A percentile compares a stretch with the other conserved stretches of the same genome.
These are phyloP conservation scores for Andrena bicolor DNA, from an alignment of 2,888 invertebrate genomes.

Conservation along the genomic window DNA sequence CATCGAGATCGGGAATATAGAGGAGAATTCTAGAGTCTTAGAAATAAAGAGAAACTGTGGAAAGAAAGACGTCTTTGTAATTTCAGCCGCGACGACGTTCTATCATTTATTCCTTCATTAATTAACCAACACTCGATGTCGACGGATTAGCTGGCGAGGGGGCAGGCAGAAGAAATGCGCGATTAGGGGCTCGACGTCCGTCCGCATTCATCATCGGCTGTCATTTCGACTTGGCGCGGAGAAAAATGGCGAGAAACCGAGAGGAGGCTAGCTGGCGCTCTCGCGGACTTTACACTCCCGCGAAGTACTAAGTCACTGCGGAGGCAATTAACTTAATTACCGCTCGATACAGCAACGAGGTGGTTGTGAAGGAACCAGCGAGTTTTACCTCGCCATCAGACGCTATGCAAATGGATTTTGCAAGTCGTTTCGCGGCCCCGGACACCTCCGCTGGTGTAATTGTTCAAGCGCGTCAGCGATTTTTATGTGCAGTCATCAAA, in stretches of 20 bases:
- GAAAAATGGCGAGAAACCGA: slow-evolving; percentile 31
- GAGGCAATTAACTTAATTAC: slow-evolving; percentile 74
- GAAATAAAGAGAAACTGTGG: neutral
- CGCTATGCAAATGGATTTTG: slow-evolving; percentile 65
- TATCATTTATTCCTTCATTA: slow-evolving; percentile 11
- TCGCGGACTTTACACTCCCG: slow-evolving; percentile 37
- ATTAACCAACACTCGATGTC: slow-evolving; percentile 6
- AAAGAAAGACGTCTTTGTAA: neutral
- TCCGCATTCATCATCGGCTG: slow-evolving; percentile 68
- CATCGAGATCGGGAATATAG: too few species aligned
- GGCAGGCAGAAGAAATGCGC: slow-evolving; percentile 42
- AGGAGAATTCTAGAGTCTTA: neutral
- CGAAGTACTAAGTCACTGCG: slow-evolving; percentile 61
- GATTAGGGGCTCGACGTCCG: slow-evolving; percentile 53
- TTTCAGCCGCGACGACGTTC: neutral
- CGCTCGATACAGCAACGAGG: slow-evolving; percentile 62
- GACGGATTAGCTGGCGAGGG: neutral
- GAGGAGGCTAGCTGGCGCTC: slow-evolving; percentile 7
- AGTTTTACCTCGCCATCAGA: slow-evolving; percentile 44
- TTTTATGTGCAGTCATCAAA: slow-evolving; percentile 20
- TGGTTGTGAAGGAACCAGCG: slow-evolving; percentile 47
- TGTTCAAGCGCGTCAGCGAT: slow-evolving; percentile 28
- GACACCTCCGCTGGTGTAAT: slow-evolving; percentile 34
- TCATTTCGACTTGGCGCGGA: slow-evolving; percentile 45
- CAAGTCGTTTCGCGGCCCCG: slow-evolving; percentile 24